Conservation (phyloP, 2,113 vertebrate species). For the Petaurus breviceps region DNA sequence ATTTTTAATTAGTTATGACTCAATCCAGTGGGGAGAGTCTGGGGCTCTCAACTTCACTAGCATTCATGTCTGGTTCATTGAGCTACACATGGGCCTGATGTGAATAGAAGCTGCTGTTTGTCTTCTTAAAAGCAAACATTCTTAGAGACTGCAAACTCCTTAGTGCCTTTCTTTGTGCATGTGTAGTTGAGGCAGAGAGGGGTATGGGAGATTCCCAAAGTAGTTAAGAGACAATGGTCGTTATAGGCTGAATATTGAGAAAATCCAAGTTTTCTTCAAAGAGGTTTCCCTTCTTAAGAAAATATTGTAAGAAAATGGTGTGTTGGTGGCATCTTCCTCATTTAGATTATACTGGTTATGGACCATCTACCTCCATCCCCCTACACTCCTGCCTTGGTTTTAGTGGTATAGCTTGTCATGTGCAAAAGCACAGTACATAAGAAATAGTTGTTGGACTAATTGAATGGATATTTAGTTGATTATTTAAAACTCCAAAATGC, state of each 20-base stretch:
- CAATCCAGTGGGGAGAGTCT: not conserved
- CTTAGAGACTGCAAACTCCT: not conserved
- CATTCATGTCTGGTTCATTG: not conserved
- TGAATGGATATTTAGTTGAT: not conserved
- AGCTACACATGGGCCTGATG: not conserved
- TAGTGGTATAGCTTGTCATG: not conserved
- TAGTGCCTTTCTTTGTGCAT: not conserved
- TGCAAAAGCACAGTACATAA: conserved; percentile 27
- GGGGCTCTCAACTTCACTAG: not conserved
- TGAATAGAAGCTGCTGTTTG: not conserved
- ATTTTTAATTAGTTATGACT: not conserved
- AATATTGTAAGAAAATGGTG: not conserved
- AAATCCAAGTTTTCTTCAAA: conserved; percentile 1
- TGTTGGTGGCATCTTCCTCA: not conserved
- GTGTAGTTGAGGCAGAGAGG: not conserved
- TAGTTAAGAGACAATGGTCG: not conserved
- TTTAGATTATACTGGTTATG: not conserved
- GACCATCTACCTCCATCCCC: too few species aligned
- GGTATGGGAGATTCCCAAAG: not conserved
- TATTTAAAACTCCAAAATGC: conserved; percentile 45
- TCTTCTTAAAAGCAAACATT: not conserved
- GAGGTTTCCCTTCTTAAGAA: not conserved
- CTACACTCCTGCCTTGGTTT: not conserved
- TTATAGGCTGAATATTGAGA: conserved; percentile 5
- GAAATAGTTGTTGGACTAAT: conserved; percentile 27